Percentiles rank a stretch among this genome's conserved stretches.
phyloP scores from a whole-genome alignment of 2,113 vertebrate genomes.

The Nothocercus julius region DNA sequence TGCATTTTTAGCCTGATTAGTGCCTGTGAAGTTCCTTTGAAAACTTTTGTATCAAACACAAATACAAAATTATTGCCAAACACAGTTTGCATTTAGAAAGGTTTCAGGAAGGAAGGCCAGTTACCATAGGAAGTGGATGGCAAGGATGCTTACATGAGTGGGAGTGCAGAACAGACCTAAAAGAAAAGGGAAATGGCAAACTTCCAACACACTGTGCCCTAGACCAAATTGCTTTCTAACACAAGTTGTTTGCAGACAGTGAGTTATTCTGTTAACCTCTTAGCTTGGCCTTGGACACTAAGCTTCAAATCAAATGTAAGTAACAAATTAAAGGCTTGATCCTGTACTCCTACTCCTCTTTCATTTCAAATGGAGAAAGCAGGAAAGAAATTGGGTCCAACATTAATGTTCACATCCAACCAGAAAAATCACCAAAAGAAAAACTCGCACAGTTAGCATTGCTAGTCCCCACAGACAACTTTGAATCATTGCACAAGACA shows the following conservation, averaged over 20 bases:
- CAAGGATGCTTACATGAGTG: conserved; percentile 2
- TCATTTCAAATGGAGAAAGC: background rate
- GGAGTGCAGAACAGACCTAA: background rate
- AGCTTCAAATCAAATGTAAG: conserved; percentile 14
- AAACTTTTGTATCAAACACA: conserved; percentile 58
- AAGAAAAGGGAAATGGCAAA: conserved; percentile 40
- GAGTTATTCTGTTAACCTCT: background rate
- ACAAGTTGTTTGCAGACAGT: background rate
- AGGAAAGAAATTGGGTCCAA: background rate
- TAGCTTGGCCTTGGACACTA: background rate
- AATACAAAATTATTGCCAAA: conserved; percentile 58
- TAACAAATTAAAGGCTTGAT: conserved; percentile 19
- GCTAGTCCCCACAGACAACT: background rate
- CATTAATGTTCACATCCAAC: background rate
- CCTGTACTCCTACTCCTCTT: background rate
- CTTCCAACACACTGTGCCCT: background rate
- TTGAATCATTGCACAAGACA: background rate
- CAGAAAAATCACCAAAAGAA: background rate
- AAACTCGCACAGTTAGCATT: background rate
- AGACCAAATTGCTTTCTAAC: conserved; percentile 33
- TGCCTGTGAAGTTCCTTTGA: conserved; percentile 50
- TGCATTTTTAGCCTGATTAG: conserved; percentile 69
- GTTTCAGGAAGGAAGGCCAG: conserved; percentile 51
- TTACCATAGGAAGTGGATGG: conserved; percentile 23
- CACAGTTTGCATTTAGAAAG: background rate